These are phyloP conservation scores for Pseudopodoces humilis DNA, from an alignment of 2,113 vertebrate genomes.

Conservation along the genomic window DNA sequence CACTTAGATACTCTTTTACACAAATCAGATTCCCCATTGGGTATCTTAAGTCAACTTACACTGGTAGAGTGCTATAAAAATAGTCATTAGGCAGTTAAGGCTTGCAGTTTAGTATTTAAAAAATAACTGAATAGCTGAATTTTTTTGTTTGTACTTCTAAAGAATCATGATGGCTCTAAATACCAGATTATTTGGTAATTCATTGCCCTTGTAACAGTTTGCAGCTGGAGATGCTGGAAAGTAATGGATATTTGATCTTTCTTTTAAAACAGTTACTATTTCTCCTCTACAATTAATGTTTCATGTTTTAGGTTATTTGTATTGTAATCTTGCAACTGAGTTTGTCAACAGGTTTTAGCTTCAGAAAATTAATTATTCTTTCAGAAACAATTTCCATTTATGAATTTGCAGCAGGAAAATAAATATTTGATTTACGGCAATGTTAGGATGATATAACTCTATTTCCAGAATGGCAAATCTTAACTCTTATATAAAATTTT, in stretches of 20 bases:
- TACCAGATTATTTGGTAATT: neutral
- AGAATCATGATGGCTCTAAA: neutral
- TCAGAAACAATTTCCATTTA: neutral
- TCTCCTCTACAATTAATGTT: neutral
- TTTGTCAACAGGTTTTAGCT: conserved; percentile 2
- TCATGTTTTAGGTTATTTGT: neutral
- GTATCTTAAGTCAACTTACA: neutral
- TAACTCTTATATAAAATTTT: neutral
- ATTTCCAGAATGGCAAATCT: neutral
- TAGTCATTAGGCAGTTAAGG: neutral
- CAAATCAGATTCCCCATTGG: neutral
- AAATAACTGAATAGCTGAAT: neutral
- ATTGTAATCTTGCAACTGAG: neutral
- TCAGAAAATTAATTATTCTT: conserved; percentile 14
- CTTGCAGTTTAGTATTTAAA: neutral
- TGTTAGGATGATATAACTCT: neutral
- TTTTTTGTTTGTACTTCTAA: neutral
- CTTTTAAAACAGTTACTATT: neutral
- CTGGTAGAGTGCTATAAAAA: neutral
- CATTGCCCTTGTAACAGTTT: neutral
- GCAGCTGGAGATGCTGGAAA: neutral
- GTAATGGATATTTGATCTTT: neutral
- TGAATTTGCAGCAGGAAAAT: conserved; percentile 15
- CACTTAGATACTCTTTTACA: neutral
- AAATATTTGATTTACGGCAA: conserved; percentile 3